Evolutionary conservation across 1,140 invertebrate genomes (phyloP).

Genomic region (Trachymyrmex cornetzi): DNA sequence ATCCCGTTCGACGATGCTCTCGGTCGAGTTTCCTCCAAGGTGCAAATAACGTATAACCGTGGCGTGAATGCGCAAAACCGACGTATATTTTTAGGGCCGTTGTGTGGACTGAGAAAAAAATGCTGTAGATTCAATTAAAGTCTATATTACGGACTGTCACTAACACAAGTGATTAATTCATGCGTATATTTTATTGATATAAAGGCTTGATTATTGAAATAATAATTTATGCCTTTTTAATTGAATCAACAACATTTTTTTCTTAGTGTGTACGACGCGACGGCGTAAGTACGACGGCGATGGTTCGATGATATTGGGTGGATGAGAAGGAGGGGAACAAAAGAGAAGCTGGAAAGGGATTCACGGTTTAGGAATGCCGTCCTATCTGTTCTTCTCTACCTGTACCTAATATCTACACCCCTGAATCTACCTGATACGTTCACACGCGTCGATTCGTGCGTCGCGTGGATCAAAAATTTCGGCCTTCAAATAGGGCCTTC

Average conservation of each 20-base stretch:
- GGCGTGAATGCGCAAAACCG: constrained; percentile 14
- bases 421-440: background rate
- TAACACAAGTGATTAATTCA: too few species aligned
- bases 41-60: constrained; percentile 40
- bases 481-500: background rate
- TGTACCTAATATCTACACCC: background rate
- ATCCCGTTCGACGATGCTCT: constrained; percentile 67
- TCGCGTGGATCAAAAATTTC: constrained; percentile 54
- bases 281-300: background rate
- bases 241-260: too few species aligned
- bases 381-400: constrained; percentile 58
- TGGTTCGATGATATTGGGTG: background rate
- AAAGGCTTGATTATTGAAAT: too few species aligned
- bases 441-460: background rate
- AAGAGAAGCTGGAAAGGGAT: constrained; percentile 21
- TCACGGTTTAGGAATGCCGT: constrained; percentile 76
- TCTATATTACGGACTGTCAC: too few species aligned
- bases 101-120: too few species aligned
- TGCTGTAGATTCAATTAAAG: too few species aligned
- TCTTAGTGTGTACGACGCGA: too few species aligned
- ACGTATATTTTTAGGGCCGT: constrained; percentile 66
- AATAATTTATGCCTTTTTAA: too few species aligned
- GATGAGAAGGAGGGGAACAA: background rate
- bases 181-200: too few species aligned
- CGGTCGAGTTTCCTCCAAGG: constrained; percentile 57